Base-by-base conservation (phyloP, 2,113 vertebrate genomes). In the Geococcyx californianus region DNA sequence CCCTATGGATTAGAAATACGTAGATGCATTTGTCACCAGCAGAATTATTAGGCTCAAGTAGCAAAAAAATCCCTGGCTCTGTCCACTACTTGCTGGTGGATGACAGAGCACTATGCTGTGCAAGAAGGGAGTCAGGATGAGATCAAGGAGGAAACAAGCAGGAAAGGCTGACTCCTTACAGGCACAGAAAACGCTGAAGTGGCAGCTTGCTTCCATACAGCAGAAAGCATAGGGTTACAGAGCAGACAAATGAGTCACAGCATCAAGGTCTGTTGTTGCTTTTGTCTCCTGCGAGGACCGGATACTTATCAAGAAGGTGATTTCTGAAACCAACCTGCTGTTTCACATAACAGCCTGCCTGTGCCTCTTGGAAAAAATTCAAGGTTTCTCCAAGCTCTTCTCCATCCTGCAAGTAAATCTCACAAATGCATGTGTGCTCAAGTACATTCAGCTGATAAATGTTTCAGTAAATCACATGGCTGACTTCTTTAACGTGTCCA, bases 1-100 rank as follows among this genome's bases (percentile, higher is more conserved):
- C 11, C 5, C 23, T 76, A 7, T 0, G 0, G 15, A 12, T 60
- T 68, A 34, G 34, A 73, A 87, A 45, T 11, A 6, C 40, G 11
- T 38, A 60, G 25, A 29, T 40, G 10, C 47, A 34, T 49, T 80
- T 90, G 47, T 52, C 34, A 64, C 28, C 58, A 68, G 31, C 29
- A 25, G 1, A 2, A 16, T 7, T 24, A 54, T 7, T 24, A 54
- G 36, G 33, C 31, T 84, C 36, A 83, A 62, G 62, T 1, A 63
- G 10, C 34, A 55, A 77, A 31, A 60, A 38, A 9, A 73, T 90
- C 80, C 36, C 2, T 3, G 70, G 16, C 13, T 7, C 42, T 31
- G 24, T 12, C 45, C 38, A 20, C 36, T 24, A 1, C 23, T 51
- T 74, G 10, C 28, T 21, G 3, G 49, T 19, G 33, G 31, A 29